Conservation (phyloP, 1,140 invertebrate genomes). For the Hyphantria cunea region DNA sequence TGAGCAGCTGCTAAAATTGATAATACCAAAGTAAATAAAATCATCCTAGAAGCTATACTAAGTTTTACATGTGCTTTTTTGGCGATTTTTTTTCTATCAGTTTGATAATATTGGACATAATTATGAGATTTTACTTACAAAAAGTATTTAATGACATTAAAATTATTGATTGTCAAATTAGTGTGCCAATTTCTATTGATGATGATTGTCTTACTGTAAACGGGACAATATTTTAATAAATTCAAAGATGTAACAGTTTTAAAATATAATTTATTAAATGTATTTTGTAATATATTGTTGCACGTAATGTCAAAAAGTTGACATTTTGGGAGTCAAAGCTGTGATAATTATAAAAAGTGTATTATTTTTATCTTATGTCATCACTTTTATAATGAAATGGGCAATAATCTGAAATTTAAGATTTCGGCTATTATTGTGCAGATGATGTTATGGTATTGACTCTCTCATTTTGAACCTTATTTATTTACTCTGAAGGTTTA, state of each 20-base stretch:
- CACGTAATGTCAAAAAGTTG: conserved; percentile 3
- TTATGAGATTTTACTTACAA: neutral
- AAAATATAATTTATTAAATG: conserved; percentile 21
- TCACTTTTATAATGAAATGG: conserved; percentile 15
- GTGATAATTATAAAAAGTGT: conserved; percentile 57
- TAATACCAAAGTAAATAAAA: conserved; percentile 14
- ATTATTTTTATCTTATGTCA: conserved; percentile 25
- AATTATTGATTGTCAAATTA: conserved; percentile 6
- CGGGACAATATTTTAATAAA: conserved; percentile 21
- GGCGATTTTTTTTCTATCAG: neutral
- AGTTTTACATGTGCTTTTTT: conserved; percentile 7
- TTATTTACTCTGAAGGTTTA: neutral
- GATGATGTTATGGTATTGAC: conserved; percentile 7
- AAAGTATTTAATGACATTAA: neutral
- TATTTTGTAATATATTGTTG: conserved; percentile 8
- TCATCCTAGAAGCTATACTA: conserved; percentile 1
- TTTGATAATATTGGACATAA: conserved; percentile 1
- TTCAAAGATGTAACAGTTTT: conserved; percentile 25
- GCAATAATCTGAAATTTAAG: conserved; percentile 20
- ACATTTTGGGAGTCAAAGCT: conserved; percentile 37
- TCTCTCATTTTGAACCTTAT: conserved; percentile 12
- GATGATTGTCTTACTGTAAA: conserved; percentile 6
- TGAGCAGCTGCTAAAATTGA: conserved; percentile 8
- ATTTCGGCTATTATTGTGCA: neutral
- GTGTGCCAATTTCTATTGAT: conserved; percentile 21